Base-by-base conservation (phyloP, 2,888 invertebrate genomes). In the Drosophila dives region DNA sequence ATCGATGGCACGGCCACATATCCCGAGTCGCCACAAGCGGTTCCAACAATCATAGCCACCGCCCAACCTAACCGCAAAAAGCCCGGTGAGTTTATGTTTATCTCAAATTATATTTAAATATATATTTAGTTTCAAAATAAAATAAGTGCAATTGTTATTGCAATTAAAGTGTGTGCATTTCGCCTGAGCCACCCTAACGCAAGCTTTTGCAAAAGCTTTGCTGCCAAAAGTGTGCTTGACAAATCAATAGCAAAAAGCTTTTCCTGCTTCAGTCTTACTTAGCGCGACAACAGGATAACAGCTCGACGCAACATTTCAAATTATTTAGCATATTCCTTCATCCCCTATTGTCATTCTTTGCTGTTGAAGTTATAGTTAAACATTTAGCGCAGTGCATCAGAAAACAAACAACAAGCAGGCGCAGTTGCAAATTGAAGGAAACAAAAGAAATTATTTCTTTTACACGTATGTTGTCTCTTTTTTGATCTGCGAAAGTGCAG, bases 1-100 rank as follows among this genome's bases (percentile, higher is more conserved):
- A 89, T 92, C 32, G 83, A 91, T 38, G 92, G 91, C 11, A 83
- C 91, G 11, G 90, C 82, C 23, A 70, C 80, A 7, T 86, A 89
- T 51, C 81, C 83, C 8, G 80, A 77, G 10, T 7, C 72, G 17
- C 54, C 80, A 26, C 72, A 80, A 34, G 40, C 76, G 2, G 59
- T 77, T 11, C 10, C 62, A 15, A 45, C 65, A 51, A 33, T 29
- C 15, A 34, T 68, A 20, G 54, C 7, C 7, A 54, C n/a, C 29
- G 54, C 64, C 51, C 69, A 68, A 8, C 78, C 80, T 51, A 91
- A 89, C 58, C 88, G 83, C 38, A 83, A 75, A 59, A 90, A 90
- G 59, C 81, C 90, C 72, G 91, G 92, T 92, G 77, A 92, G 92
- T 85, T 26, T 29, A 49, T 20, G 5, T 10, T 54, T 23, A 15